phyloP scores from a whole-genome alignment of 2,797 vertebrate genomes.

The Xerus rutilus region DNA sequence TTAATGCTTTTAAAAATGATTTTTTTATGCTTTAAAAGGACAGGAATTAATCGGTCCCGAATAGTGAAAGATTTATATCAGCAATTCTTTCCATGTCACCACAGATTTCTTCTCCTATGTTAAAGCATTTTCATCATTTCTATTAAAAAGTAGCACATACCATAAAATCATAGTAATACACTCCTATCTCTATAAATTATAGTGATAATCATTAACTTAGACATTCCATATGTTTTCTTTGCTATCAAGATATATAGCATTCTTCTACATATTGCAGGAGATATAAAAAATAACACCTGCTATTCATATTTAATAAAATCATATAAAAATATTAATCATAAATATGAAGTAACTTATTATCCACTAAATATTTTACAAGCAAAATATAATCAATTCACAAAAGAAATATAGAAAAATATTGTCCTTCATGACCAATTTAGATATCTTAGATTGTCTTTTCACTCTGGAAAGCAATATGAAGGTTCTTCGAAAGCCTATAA shows the following conservation, averaged over 20 bases:
- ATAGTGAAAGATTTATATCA: neutral
- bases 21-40: neutral
- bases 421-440: neutral
- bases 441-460: too few relatives aligned
- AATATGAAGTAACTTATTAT: neutral
- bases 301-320: neutral
- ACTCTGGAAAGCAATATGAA: too few relatives aligned
- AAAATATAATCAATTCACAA: neutral
- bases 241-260: neutral
- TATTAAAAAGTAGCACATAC: neutral
- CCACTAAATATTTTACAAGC: neutral
- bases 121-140: neutral
- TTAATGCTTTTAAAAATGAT: neutral
- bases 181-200: neutral
- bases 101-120: neutral
- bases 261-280: neutral
- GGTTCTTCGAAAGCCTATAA: too few relatives aligned
- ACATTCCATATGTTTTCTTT: neutral
- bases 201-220: neutral
- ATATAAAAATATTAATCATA: neutral
- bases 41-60: neutral
- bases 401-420: neutral
- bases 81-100: neutral
- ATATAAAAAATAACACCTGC: neutral
- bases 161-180: neutral